phyloP scores from a whole-genome alignment of 2,888 invertebrate species.

The Odontothrips loti region DNA sequence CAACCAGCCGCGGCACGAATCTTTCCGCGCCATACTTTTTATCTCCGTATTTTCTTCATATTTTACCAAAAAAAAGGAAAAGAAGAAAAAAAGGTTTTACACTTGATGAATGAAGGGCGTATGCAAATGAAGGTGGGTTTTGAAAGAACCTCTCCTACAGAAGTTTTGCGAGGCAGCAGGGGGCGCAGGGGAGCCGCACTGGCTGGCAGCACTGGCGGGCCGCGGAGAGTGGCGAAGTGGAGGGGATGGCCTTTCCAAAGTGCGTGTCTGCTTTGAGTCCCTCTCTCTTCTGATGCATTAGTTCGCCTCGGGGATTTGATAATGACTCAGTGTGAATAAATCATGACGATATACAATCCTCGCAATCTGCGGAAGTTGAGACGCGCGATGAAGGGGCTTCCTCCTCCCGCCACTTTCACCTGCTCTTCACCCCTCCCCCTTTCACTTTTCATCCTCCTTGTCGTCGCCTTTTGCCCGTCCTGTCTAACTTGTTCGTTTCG shows the following conservation, averaged over 20 bases:
- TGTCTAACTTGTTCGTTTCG: too few relatives aligned
- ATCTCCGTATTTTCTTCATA: neutral
- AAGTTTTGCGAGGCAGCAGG: neutral
- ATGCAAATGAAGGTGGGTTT: neutral
- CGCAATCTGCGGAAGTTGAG: slow-evolving; percentile 13
- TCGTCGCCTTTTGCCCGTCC: too few relatives aligned
- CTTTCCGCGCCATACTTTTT: neutral
- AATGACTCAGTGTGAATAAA: slow-evolving; percentile 16
- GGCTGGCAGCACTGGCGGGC: too few relatives aligned
- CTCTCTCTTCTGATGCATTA: slow-evolving; percentile 14
- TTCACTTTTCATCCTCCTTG: too few relatives aligned
- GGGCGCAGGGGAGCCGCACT: neutral
- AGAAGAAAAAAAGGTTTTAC: neutral
- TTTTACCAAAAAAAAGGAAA: neutral
- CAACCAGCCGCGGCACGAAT: neutral
- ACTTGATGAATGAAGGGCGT: slow-evolving; percentile 22
- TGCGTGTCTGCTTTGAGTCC: slow-evolving; percentile 16
- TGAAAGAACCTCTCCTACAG: neutral
- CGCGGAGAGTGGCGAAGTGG: neutral
- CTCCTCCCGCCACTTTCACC: too few relatives aligned
- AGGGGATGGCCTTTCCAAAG: neutral
- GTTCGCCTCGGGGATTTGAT: slow-evolving; percentile 19
- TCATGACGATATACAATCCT: slow-evolving; percentile 20
- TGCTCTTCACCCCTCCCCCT: too few relatives aligned
- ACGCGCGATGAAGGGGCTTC: too few relatives aligned